A percentile compares a stretch with the other conserved stretches of the same genome.
phyloP scores from a whole-genome alignment of 2,797 vertebrate species.

The Aldrovandia affinis region DNA sequence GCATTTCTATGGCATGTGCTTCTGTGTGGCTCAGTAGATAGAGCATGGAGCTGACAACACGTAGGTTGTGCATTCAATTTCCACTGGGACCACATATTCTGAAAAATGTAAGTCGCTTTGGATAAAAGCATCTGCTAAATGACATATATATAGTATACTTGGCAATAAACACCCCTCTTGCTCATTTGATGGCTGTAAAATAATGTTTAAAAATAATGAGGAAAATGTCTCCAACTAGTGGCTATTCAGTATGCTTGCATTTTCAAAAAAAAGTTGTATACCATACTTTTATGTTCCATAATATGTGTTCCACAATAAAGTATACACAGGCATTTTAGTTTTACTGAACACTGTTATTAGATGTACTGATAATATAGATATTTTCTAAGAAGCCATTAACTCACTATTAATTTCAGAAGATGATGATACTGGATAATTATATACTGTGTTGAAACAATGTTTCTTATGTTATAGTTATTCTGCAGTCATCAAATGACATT shows the following conservation, averaged over 20 bases:
- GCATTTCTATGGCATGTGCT: too few relatives aligned
- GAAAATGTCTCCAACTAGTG: constrained; percentile 63
- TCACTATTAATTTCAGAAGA: background rate
- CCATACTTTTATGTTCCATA: too few relatives aligned
- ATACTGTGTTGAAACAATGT: background rate
- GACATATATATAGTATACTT: too few relatives aligned
- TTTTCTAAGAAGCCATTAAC: background rate
- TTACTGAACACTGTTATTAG: background rate
- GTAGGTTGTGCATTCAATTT: too few relatives aligned
- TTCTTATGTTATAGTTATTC: background rate
- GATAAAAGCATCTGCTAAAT: too few relatives aligned
- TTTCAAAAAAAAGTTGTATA: background rate
- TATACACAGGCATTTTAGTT: background rate
- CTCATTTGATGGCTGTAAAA: too few relatives aligned
- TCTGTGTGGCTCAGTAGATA: too few relatives aligned
- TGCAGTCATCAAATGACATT: background rate
- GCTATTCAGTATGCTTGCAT: constrained; percentile 19
- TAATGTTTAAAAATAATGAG: too few relatives aligned
- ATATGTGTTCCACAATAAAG: background rate
- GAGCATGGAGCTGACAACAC: too few relatives aligned
- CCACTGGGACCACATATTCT: too few relatives aligned
- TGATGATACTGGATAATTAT: background rate
- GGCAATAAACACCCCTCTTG: too few relatives aligned
- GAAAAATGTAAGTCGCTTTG: too few relatives aligned
- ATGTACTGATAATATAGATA: background rate